phyloP scores from a whole-genome alignment of 2,797 vertebrate genomes.

The Cynodonichthys magdalenae region DNA sequence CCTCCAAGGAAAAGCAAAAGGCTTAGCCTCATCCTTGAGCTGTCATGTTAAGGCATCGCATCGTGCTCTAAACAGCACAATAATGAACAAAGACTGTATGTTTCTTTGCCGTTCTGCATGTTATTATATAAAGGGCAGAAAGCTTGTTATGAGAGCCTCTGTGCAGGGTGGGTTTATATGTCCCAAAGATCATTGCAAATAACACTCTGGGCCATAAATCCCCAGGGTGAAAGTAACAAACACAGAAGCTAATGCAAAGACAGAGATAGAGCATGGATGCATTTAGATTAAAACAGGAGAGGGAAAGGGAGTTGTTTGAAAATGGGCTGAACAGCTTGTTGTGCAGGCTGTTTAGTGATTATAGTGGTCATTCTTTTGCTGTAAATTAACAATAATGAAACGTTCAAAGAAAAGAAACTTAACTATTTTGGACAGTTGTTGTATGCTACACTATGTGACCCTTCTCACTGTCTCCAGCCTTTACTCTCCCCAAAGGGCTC shows the following conservation, averaged over 20 bases:
- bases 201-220: conserved; percentile 46
- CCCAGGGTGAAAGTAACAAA: conserved; percentile 49
- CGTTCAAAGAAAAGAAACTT: conserved; percentile 24
- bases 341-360: conserved; percentile 46
- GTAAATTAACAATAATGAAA: conserved; percentile 62
- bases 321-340: conserved; percentile 23
- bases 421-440: conserved; percentile 24
- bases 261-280: conserved; percentile 31
- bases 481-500: conserved; percentile 72
- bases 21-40: conserved; percentile 2
- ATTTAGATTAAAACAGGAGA: conserved; percentile 49
- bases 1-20: conserved; percentile 14
- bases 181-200: conserved; percentile 56
- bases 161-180: conserved; percentile 48
- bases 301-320: neutral
- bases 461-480: conserved; percentile 42
- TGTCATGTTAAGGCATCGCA: conserved; percentile 3
- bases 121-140: conserved; percentile 57
- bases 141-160: conserved; percentile 48
- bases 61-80: conserved; percentile 17
- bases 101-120: conserved; percentile 9
- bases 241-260: conserved; percentile 41
- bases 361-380: conserved; percentile 44
- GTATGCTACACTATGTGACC: conserved; percentile 59
- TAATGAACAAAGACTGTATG: conserved; percentile 35